Evolutionary conservation across 1,140 invertebrate species (phyloP), one percentile per base, ranked within the genome.

Genomic region (Zelostemma sp.): DNA sequence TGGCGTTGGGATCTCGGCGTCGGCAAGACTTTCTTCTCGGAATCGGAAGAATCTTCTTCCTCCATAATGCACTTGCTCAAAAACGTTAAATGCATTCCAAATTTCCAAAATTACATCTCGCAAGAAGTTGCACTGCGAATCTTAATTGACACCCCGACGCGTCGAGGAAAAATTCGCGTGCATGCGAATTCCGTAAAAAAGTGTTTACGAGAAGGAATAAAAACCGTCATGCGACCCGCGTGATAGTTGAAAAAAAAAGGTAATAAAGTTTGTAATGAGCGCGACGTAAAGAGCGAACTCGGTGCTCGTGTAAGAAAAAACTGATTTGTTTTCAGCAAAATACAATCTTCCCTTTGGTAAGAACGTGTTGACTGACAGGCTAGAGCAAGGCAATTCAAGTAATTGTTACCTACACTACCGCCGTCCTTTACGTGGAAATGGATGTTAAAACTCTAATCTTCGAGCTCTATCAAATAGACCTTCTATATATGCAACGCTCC

Each of bases 391-490:
- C 67, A 49, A 51, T 61, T 69, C 60, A 31, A 46, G 68, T 65
- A 71, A 71, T 65, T 65, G 62, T 71, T 65, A 71, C 68, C 58
- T 65, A 65, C 62, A 66, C 68, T 57, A 71, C 41, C 51, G 65
- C 54, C 48, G 55, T 51, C 35, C 61, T 53, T 70, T 61, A 61
- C 57, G 16, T 70, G 63, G 62, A 62, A 71, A 71, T 58, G 60
- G 61, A 71, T 63, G 54, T 57, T 65, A 61, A 71, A 71, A 65
- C 50, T 65, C 64, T 71, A 71, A 71, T 71, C 62, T 71, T 65
- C 68, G 33, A 63, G 62, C 68, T 66, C 54, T 66, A 71, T 71
- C 68, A 66, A 71, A 71, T 67, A 67, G 51, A 67, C 19, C 68
- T 41, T 45, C 57, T 66, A 67, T 63, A 67, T 71, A 71, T 71